phyloP scores from a whole-genome alignment of 2,797 vertebrate genomes.

The Oophaga sylvatica region DNA sequence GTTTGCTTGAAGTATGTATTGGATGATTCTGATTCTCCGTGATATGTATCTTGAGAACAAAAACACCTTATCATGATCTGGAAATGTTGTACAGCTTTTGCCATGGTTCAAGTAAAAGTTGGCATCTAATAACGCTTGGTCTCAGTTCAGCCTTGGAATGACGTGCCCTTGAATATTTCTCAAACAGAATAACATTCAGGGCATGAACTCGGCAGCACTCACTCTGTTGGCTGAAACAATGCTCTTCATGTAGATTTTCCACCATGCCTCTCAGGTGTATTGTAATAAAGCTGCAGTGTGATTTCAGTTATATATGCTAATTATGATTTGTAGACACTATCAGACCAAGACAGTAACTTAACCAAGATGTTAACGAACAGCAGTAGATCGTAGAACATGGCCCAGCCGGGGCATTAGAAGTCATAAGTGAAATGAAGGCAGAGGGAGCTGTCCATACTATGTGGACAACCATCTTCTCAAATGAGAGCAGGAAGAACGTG shows the following conservation, averaged over 20 bases:
- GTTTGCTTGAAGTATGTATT: background rate
- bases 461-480: background rate
- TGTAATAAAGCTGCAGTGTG: background rate
- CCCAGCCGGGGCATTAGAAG: background rate
- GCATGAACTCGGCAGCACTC: background rate
- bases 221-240: background rate
- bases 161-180: slow-evolving; percentile 62
- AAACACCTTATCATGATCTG: slow-evolving; percentile 41
- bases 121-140: slow-evolving; percentile 52
- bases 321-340: background rate
- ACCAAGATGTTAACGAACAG: background rate
- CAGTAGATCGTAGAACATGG: background rate
- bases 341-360: background rate
- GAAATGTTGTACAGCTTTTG: slow-evolving; percentile 40
- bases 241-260: background rate
- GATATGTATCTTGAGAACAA: slow-evolving; percentile 24
- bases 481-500: background rate
- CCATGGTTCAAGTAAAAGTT: slow-evolving; percentile 29
- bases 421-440: background rate
- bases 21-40: background rate
- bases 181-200: slow-evolving; percentile 52
- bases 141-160: slow-evolving; percentile 60
- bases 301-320: background rate
- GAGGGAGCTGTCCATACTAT: background rate
- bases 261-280: background rate